Percentiles rank a stretch among this genome's conserved stretches.
Conservation (phyloP, 2,113 vertebrate species). For the Tringa solitaria region DNA sequence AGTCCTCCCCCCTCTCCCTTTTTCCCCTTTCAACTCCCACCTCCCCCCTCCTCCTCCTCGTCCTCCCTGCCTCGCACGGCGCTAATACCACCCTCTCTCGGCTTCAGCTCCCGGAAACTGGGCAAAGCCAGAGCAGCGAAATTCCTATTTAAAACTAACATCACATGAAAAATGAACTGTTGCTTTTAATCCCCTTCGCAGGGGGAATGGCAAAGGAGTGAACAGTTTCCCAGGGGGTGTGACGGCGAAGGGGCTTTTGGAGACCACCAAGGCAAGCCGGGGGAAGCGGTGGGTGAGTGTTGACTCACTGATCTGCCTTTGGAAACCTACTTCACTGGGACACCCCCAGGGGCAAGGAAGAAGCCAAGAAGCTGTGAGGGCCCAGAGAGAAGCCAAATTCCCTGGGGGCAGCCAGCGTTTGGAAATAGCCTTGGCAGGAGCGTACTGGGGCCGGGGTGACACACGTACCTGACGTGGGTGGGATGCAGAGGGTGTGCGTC, state of each 20-base stretch:
- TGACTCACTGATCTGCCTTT: not conserved
- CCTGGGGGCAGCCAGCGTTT: not conserved
- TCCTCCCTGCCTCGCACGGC: not conserved
- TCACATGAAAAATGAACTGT: slow-evolving; percentile 56
- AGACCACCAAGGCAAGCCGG: not conserved
- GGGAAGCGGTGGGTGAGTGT: not conserved
- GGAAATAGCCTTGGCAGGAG: not conserved
- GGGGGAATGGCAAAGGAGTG: not conserved
- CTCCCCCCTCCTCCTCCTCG: slow-evolving; percentile 37
- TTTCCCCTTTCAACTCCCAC: not conserved
- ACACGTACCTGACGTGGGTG: not conserved
- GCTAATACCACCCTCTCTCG: not conserved
- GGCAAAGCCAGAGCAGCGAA: not conserved
- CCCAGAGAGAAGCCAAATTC: not conserved
- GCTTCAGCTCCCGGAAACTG: slow-evolving; percentile 28
- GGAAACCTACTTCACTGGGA: not conserved
- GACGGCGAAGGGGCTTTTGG: not conserved
- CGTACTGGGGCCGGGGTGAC: accelerated
- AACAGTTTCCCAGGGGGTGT: not conserved
- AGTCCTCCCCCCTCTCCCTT: not conserved
- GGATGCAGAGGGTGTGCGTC: not conserved
- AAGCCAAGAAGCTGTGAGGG: not conserved
- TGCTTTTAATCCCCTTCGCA: slow-evolving; percentile 49
- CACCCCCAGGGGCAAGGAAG: not conserved
- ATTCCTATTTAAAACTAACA: slow-evolving; percentile 54